Evolutionary conservation across 2,113 vertebrate genomes (phyloP), one percentile per base, ranked within the genome.

Genomic region (Oxyura jamaicensis): DNA sequence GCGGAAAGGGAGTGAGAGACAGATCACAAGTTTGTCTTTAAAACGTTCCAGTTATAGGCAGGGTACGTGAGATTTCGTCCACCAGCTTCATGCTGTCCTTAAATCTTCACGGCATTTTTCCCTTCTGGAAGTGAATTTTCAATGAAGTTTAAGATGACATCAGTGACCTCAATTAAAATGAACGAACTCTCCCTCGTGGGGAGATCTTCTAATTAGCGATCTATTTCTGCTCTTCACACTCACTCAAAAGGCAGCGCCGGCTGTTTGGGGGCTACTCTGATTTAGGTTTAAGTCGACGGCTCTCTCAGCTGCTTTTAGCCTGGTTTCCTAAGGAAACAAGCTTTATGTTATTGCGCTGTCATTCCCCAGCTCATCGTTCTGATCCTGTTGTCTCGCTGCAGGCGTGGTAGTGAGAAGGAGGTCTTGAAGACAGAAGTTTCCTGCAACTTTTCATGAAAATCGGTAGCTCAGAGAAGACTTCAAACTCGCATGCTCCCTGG

Each of bases 101-200:
- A 56, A 62, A 52, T 10, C 67, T n/a, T 39, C 36, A 0, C 4
- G 48, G 79, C 18, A 0, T 39, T 29, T 72, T 74, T 72, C 59
- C 74, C 53, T 41, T 36, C 31, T 48, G 50, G 74, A 56, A 67
- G 66, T 7, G 33, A 72, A 23, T 83, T 89, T 92, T 96, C 90
- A 72, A 13, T 92, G 58, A 62, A 80, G 42, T 71, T 79, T 35
- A 36, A 89, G 90, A 21, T 92, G 78, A 15, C 86, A 90, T 52
- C 95, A n/a, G 35, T 94, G 96, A 90, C 95, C 92, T 86, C 7
- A 23, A 91, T 98, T 97, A 21, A 84, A 85, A 11, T 7, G 88
- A 58, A 66, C 90, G 91, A 66, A 4, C 62, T 17, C 28, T 90
- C 19, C 87, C 94, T 93, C 35, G 0, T 28, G 63, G 88, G 88